A percentile compares a stretch with the other conserved stretches of the same genome.
These are phyloP conservation scores for Lepidocyrtinus sp. DNA, from an alignment of 2,888 invertebrate genomes.

Conservation along the genomic window DNA sequence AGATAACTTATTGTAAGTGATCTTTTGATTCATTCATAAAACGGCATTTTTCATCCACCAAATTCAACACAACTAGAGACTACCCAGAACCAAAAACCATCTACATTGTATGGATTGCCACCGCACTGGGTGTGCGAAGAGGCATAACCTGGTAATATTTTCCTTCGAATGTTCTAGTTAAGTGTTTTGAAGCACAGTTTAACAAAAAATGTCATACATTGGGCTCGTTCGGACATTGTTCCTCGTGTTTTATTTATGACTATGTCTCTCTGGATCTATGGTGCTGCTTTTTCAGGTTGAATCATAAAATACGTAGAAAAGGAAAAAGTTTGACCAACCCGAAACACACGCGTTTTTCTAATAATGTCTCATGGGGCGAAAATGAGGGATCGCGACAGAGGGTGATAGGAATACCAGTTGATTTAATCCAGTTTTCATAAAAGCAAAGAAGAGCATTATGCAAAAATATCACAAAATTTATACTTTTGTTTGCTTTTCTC, in stretches of 20 bases:
- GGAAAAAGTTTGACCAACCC: too few relatives aligned
- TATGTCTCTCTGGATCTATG: neutral
- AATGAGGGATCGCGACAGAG: constrained; percentile 16
- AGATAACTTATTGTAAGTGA: constrained; percentile 17
- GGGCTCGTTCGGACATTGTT: neutral
- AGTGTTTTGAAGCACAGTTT: neutral
- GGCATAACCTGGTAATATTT: neutral
- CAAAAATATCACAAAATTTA: too few relatives aligned
- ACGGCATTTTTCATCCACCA: neutral
- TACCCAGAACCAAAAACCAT: neutral
- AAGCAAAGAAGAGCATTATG: neutral
- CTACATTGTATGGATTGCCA: neutral
- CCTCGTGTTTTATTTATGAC: neutral
- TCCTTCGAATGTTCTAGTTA: too few relatives aligned
- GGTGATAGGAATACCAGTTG: constrained; percentile 28
- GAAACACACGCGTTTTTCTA: neutral
- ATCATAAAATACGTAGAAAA: neutral
- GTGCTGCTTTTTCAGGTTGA: constrained; percentile 3
- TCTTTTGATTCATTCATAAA: neutral
- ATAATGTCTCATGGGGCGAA: neutral
- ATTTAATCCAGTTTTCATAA: constrained; percentile 25
- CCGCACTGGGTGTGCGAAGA: too few relatives aligned
- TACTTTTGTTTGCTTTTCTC: too few relatives aligned
- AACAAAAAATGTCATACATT: constrained; percentile 11
- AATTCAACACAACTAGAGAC: neutral